These are phyloP conservation scores for Otis tarda DNA, from an alignment of 2,113 vertebrate genomes.

Conservation along the genomic window DNA sequence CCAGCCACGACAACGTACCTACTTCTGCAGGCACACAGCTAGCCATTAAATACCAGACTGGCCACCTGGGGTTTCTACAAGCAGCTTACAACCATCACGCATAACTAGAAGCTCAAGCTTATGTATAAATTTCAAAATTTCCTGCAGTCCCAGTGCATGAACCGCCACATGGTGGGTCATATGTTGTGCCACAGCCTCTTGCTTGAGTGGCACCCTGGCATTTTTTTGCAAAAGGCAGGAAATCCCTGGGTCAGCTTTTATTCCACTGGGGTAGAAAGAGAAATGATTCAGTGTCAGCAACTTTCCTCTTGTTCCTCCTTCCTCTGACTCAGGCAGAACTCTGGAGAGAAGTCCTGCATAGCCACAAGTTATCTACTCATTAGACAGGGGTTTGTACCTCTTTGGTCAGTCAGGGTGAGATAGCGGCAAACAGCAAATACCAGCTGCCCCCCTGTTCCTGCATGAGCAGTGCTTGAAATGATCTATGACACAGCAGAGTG, in stretches of 20 bases:
- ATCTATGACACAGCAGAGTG: neutral
- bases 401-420: neutral
- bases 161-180: neutral
- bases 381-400: neutral
- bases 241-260: neutral
- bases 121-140: neutral
- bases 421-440: neutral
- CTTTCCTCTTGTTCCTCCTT: neutral
- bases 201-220: neutral
- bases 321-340: neutral
- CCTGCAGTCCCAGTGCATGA: neutral
- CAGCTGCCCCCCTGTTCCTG: neutral
- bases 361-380: neutral
- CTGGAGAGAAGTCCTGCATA: neutral
- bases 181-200: neutral
- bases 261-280: neutral
- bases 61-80: neutral
- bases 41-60: neutral
- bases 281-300: neutral
- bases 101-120: neutral
- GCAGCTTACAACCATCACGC: neutral
- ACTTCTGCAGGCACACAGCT: neutral
- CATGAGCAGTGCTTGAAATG: neutral
- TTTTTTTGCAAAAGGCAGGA: neutral
- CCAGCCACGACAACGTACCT: accelerated